Evolutionary conservation across 2,888 invertebrate genomes (phyloP).

Genomic region (Meteorus cinctellus): DNA sequence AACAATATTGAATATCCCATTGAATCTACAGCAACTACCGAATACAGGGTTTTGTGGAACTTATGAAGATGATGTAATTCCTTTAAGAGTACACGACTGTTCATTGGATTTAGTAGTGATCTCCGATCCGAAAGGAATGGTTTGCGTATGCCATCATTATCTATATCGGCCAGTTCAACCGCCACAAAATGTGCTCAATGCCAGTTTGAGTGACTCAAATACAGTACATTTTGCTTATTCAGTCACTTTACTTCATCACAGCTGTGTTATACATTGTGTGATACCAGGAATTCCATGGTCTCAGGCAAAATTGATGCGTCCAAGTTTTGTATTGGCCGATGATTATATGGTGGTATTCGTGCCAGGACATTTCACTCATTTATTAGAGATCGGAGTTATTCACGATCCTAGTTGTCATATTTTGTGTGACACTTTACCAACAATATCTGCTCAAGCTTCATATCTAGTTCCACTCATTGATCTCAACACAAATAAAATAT

Average conservation of each 20-base stretch:
- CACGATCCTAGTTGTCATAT: slow-evolving; percentile 91
- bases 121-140: slow-evolving; percentile 82
- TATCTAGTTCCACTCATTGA: slow-evolving; percentile 81
- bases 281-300: slow-evolving; percentile 88
- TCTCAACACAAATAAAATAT: slow-evolving; percentile 59
- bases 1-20: slow-evolving; percentile 89
- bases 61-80: slow-evolving; percentile 88
- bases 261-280: slow-evolving; percentile 87
- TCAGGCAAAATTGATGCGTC: slow-evolving; percentile 83
- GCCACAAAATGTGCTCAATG: slow-evolving; percentile 70
- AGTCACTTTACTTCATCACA: slow-evolving; percentile 87
- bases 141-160: slow-evolving; percentile 88
- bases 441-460: slow-evolving; percentile 76
- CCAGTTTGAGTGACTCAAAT: slow-evolving; percentile 74
- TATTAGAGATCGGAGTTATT: slow-evolving; percentile 87
- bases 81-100: slow-evolving; percentile 87
- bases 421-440: slow-evolving; percentile 78
- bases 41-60: slow-evolving; percentile 78
- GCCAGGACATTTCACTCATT: slow-evolving; percentile 88
- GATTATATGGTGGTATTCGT: slow-evolving; percentile 88
- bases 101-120: slow-evolving; percentile 86
- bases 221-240: slow-evolving; percentile 91
- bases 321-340: slow-evolving; percentile 84
- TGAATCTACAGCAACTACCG: slow-evolving; percentile 84
- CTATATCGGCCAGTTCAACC: slow-evolving; percentile 82